Base-by-base conservation (phyloP, 2,113 vertebrate species). In the Vimba vimba region DNA sequence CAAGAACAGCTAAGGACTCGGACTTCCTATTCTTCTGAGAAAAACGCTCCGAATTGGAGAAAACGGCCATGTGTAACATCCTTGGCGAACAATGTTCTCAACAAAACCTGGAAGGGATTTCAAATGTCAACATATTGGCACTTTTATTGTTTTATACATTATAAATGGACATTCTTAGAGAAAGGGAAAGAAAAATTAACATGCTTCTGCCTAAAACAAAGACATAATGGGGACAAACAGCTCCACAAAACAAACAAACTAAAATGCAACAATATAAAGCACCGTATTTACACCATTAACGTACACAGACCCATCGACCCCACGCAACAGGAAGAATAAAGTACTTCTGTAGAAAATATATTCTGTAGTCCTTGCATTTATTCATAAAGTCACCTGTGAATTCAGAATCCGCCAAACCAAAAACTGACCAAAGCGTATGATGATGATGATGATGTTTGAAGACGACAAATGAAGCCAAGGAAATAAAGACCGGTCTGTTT, bases 131-230 rank as follows among this genome's bases (percentile, higher is more conserved):
- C 85, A 88, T 76, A 55, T 90, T 89, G 87, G 91, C 90, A 94
- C 87, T 93, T 95, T 88, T 95, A 88, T 93, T 94, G 84, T 93
- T 92, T 94, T 86, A 90, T 93, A 94, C 91, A 93, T 90, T 86
- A 88, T 90, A 86, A 90, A 90, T 88, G 57, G 76, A 93, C 92
- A 93, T 93, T 93, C 87, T 93, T 88, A 92, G 82, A 91, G 91
- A 84, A 57, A 88, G 62, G 83, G 68, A 68, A 82, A 88, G 90
- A 30, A 50, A 84, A 88, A 92, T 4, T 0, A 47, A 75, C 94
- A 95, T 93, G 93, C 92, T 89, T 92, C 89, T 84, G 89, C 88
- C 91, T 88, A 89, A 89, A 94, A 92, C 83, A 85, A 93, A 81
- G 91, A 92, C 86, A 87, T 88, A 88, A 91, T 91, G 74, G 57